Conservation (phyloP, 1,140 invertebrate species). For the Cydia amplana region DNA sequence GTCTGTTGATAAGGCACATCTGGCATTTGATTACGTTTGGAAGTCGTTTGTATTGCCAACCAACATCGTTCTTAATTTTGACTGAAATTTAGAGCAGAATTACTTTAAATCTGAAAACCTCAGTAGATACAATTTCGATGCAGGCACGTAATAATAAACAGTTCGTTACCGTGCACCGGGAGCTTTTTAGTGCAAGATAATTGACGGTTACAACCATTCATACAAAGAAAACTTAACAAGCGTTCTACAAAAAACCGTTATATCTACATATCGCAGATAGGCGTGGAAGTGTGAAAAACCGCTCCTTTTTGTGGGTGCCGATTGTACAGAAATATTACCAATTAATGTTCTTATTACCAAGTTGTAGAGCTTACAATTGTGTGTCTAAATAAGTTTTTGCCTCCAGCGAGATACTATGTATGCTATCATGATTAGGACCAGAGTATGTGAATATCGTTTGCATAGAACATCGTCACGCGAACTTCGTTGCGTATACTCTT, state of each 20-base stretch:
- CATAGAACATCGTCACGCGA: constrained; percentile 23
- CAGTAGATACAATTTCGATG: background rate
- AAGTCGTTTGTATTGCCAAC: too few relatives aligned
- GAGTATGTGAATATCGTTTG: constrained; percentile 25
- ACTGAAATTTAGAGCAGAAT: background rate
- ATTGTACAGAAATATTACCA: background rate
- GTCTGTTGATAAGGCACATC: too few relatives aligned
- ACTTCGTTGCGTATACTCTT: constrained; percentile 17
- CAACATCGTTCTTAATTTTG: background rate
- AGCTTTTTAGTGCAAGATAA: constrained; percentile 1
- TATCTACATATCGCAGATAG: constrained; percentile 25
- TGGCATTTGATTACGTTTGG: too few relatives aligned
- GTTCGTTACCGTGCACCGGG: background rate
- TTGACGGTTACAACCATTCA: background rate
- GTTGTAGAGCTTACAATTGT: background rate
- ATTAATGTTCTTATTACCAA: constrained; percentile 7
- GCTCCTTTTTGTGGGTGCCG: constrained; percentile 22
- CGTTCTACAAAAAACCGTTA: constrained; percentile 30
- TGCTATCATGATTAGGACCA: constrained; percentile 20
- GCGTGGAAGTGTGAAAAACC: constrained; percentile 24
- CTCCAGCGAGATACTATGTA: background rate
- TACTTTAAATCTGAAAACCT: background rate
- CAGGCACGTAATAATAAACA: background rate
- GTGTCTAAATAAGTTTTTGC: constrained; percentile 6
- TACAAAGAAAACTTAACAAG: constrained; percentile 30